Conservation (phyloP, 2,797 vertebrate species). For the Urocyon cinereoargenteus region DNA sequence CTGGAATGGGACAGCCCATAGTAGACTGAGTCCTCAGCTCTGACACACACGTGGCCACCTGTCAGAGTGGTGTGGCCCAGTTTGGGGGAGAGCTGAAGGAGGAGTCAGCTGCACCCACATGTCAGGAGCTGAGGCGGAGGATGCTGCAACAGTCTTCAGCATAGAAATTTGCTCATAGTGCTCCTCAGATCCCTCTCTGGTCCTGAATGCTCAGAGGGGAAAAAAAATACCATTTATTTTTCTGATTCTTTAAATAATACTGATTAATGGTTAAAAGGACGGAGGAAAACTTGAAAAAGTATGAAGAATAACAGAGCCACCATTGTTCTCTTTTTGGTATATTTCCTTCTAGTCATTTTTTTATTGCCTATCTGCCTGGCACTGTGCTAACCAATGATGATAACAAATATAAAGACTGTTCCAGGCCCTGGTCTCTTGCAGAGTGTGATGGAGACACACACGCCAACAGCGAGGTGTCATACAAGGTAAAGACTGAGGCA, state of each 20-base stretch:
- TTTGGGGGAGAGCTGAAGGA: background rate
- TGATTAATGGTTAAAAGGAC: background rate
- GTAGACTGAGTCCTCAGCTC: background rate
- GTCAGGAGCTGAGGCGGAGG: background rate
- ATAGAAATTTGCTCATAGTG: background rate
- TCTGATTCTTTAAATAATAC: slow-evolving; percentile 1
- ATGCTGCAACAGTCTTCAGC: background rate
- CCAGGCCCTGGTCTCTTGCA: background rate
- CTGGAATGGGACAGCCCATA: background rate
- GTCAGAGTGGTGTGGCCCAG: background rate
- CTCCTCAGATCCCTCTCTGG: background rate
- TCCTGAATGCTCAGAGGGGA: background rate
- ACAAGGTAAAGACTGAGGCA: background rate
- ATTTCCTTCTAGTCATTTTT: background rate
- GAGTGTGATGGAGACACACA: background rate
- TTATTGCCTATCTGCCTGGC: background rate
- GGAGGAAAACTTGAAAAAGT: slow-evolving; percentile 3
- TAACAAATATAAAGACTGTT: background rate
- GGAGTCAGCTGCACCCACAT: background rate
- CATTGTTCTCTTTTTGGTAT: background rate
- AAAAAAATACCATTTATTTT: background rate
- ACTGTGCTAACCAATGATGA: background rate
- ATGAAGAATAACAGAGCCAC: background rate
- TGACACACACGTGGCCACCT: background rate
- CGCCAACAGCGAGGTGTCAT: background rate